Percentiles rank a stretch among this genome's conserved stretches.
These are phyloP conservation scores for Neosalanx taihuensis DNA, from an alignment of 2,797 vertebrate species.

Conservation along the genomic window DNA sequence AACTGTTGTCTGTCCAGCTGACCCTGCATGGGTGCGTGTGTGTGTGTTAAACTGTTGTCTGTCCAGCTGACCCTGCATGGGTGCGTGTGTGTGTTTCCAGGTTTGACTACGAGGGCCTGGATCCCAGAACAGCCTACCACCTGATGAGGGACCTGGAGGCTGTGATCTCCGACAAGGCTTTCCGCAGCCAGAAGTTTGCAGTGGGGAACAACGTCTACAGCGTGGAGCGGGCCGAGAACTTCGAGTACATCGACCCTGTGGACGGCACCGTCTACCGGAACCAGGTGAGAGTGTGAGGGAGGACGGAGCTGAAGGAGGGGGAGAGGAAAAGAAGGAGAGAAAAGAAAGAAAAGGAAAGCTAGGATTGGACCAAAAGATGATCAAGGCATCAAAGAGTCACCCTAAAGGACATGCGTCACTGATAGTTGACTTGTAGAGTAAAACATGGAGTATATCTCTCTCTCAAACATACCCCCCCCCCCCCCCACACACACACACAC, in stretches of 20 bases:
- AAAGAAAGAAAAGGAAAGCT: too few species aligned
- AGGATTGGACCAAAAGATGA: neutral
- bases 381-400: neutral
- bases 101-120: slow-evolving; percentile 96
- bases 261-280: slow-evolving; percentile 94
- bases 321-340: neutral
- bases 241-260: slow-evolving; percentile 96
- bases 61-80: neutral
- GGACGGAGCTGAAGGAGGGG: neutral
- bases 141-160: slow-evolving; percentile 94
- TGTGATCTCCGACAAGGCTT: slow-evolving; percentile 89
- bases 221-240: slow-evolving; percentile 92
- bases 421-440: too few species aligned
- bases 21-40: neutral
- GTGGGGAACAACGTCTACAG: slow-evolving; percentile 89
- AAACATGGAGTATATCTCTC: neutral
- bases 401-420: neutral
- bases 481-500: slow-evolving; percentile 2
- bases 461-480: too few species aligned
- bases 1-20: neutral
- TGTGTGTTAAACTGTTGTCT: neutral
- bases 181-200: slow-evolving; percentile 92
- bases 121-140: slow-evolving; percentile 87
- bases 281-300: slow-evolving; percentile 80
- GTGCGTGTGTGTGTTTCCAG: slow-evolving; percentile 58